A percentile compares a stretch with the other conserved stretches of the same genome.
Evolutionary conservation across 2,797 vertebrate genomes (phyloP).

Genomic region (Cuniculus paca): DNA sequence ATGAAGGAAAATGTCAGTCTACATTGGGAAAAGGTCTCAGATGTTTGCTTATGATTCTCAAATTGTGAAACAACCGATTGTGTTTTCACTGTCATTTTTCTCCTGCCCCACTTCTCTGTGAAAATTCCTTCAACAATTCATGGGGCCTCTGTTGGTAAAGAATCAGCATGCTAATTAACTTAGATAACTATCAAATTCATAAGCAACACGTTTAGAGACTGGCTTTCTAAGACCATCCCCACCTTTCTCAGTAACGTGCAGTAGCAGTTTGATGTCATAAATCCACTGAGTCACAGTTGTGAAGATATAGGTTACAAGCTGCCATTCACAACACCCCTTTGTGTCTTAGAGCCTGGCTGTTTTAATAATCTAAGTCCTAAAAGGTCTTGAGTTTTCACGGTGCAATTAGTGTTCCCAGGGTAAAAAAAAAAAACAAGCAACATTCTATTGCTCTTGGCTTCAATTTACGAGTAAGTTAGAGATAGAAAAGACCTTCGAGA

Average conservation of each 20-base stretch:
- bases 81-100: conserved; percentile 13
- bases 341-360: conserved; percentile 9
- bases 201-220: conserved; percentile 63
- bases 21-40: neutral
- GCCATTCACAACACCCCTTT: neutral
- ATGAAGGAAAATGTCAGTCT: conserved; percentile 59
- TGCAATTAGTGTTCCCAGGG: neutral
- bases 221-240: conserved; percentile 10
- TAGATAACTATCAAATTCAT: conserved; percentile 53
- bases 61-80: conserved; percentile 12
- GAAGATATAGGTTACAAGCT: neutral
- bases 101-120: neutral
- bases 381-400: neutral
- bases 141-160: neutral
- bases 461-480: neutral
- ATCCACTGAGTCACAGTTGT: conserved; percentile 34
- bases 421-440: neutral
- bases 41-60: conserved; percentile 55
- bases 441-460: neutral
- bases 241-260: conserved; percentile 62
- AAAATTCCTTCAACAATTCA: neutral
- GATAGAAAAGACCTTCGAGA: neutral
- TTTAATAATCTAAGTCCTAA: conserved; percentile 7
- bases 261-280: conserved; percentile 48
- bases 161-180: conserved; percentile 57